phyloP scores from a whole-genome alignment of 2,113 vertebrate species.

The Halcyon malimbica region DNA sequence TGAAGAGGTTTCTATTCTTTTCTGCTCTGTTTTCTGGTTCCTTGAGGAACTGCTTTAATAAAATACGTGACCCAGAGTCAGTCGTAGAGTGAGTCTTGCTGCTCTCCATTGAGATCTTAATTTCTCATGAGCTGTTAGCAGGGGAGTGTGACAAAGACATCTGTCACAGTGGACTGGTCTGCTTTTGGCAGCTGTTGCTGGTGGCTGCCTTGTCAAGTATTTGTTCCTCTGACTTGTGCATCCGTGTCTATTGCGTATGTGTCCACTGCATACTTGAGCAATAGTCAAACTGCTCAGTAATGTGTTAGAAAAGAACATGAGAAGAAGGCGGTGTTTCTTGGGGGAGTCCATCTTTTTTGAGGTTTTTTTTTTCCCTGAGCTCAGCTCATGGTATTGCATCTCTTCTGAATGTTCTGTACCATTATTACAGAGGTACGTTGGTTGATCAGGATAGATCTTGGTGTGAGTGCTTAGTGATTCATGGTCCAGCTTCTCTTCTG shows the following conservation, averaged over 20 bases:
- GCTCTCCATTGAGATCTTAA: neutral
- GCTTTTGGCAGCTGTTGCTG: neutral
- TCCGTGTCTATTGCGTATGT: neutral
- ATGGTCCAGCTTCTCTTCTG: neutral
- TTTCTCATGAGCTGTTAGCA: neutral
- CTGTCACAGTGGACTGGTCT: neutral
- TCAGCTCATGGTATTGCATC: neutral
- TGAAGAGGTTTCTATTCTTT: conserved; percentile 12
- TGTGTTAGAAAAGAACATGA: neutral
- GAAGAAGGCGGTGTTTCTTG: neutral
- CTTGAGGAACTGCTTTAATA: neutral
- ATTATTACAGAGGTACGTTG: neutral
- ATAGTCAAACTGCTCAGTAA: neutral
- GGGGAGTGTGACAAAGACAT: neutral
- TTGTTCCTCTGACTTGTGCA: neutral
- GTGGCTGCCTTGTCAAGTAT: neutral
- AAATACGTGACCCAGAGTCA: neutral
- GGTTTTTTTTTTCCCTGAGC: neutral
- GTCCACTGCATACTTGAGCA: neutral
- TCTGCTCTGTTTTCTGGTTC: neutral
- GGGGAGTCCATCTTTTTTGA: neutral
- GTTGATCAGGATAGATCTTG: neutral
- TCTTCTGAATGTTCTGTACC: neutral
- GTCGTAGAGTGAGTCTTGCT: neutral
- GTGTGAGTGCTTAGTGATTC: neutral